phyloP scores from a whole-genome alignment of 2,797 vertebrate genomes.

The Xenops minutus region DNA sequence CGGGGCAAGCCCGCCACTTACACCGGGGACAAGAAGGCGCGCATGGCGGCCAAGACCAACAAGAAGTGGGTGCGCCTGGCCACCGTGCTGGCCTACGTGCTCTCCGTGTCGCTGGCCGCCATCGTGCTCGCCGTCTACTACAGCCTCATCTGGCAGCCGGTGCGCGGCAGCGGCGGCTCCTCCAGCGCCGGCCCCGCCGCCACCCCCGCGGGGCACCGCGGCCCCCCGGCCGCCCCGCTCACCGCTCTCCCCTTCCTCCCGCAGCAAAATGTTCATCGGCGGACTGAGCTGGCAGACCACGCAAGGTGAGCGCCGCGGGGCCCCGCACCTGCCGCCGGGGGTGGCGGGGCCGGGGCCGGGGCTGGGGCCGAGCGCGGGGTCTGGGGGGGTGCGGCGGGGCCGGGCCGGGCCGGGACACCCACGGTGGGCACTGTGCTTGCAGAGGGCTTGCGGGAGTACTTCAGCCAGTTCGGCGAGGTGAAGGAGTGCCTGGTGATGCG shows the following conservation, averaged over 20 bases:
- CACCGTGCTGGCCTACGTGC: constrained; percentile 96
- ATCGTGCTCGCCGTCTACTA: constrained; percentile 98
- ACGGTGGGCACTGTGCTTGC: constrained; percentile 66
- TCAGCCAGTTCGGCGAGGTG: constrained; percentile 98
- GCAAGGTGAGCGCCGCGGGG: constrained; percentile 86
- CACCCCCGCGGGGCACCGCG: neutral
- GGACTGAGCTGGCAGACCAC: constrained; percentile 98
- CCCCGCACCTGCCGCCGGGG: constrained; percentile 45
- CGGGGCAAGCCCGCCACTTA: constrained; percentile 97
- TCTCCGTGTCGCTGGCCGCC: constrained; percentile 96
- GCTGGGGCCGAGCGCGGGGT: neutral
- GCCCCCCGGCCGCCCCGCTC: constrained; percentile 21
- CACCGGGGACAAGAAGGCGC: constrained; percentile 99
- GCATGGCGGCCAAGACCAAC: constrained; percentile 99
- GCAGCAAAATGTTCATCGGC: constrained; percentile 98
- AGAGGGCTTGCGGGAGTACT: constrained; percentile 99
- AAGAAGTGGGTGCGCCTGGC: constrained; percentile 99
- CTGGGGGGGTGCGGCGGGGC: neutral
- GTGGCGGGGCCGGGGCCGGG: neutral
- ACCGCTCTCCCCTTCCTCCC: constrained; percentile 73
- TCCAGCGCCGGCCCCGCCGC: neutral
- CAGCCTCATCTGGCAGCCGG: constrained; percentile 95
- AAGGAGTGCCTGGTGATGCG: constrained; percentile 99
- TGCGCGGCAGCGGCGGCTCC: constrained; percentile 69
- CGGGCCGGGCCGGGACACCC: constrained; percentile 21